These are phyloP conservation scores for Phalloptychus januarius DNA, from an alignment of 2,797 vertebrate species.

Conservation along the genomic window DNA sequence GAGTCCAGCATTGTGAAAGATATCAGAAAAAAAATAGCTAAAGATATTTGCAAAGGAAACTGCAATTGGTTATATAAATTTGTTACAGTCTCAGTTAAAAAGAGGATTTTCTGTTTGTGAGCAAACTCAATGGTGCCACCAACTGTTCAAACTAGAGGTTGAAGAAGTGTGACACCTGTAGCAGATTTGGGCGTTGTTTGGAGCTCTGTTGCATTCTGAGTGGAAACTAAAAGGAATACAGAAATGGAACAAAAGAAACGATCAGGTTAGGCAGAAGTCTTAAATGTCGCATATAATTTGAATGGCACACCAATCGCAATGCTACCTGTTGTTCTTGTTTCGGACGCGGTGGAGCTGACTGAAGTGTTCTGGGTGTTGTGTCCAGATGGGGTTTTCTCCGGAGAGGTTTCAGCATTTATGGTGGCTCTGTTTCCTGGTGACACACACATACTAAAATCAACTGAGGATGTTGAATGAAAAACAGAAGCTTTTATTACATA, in stretches of 20 bases:
- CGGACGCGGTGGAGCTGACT: background rate
- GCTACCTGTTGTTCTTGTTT: conserved; percentile 35
- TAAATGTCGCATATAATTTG: background rate
- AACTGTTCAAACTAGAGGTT: conserved; percentile 18
- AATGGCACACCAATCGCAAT: background rate
- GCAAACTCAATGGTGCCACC: conserved; percentile 42
- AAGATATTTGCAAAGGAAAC: background rate
- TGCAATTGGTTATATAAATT: conserved; percentile 6
- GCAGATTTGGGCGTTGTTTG: background rate
- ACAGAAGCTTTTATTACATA: background rate
- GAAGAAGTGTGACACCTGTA: conserved; percentile 43
- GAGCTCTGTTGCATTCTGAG: conserved; percentile 1
- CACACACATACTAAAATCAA: background rate
- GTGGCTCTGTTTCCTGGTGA: conserved; percentile 37
- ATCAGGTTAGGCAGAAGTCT: background rate
- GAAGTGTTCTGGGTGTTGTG: background rate
- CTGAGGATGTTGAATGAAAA: background rate
- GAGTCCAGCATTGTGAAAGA: conserved; percentile 26
- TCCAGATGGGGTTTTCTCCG: conserved; percentile 14
- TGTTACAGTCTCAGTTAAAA: conserved; percentile 36
- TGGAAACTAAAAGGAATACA: conserved; percentile 37
- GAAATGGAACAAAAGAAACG: background rate
- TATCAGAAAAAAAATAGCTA: background rate
- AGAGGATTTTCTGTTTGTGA: conserved; percentile 30
- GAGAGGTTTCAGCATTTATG: conserved; percentile 9